Conservation (phyloP, 2,797 vertebrate genomes). For the Rhodeus uyekii region DNA sequence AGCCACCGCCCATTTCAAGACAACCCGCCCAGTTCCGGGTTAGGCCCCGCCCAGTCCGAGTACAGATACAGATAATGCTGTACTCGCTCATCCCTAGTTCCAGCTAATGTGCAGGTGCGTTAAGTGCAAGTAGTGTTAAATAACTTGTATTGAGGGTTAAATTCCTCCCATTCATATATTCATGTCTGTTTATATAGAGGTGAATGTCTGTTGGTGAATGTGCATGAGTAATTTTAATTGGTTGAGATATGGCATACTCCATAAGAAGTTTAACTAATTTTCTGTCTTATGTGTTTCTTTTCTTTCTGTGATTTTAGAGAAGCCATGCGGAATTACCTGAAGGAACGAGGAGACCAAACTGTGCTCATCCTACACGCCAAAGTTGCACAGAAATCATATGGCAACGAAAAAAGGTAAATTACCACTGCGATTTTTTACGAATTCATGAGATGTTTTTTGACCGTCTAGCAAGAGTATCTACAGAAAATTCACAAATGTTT, state of each 20-base stretch:
- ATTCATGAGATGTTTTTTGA: slow-evolving; percentile 9
- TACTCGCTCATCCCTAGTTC: no score
- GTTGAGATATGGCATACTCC: not conserved
- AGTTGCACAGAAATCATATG: slow-evolving; percentile 98
- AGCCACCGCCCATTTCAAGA: no score
- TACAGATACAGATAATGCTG: no score
- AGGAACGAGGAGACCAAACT: slow-evolving; percentile 98
- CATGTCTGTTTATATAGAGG: not conserved
- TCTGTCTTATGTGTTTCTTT: not conserved
- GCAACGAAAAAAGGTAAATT: slow-evolving; percentile 94
- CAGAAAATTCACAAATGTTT: not conserved
- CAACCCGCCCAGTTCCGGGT: no score
- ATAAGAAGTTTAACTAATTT: no score
- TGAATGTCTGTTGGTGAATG: not conserved
- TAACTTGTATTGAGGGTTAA: not conserved
- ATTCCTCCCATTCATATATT: not conserved
- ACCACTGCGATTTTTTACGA: not conserved
- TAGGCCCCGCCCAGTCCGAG: no score
- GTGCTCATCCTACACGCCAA: slow-evolving; percentile 98
- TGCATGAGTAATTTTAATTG: not conserved
- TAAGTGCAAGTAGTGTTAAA: no score
- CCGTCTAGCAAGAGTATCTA: not conserved
- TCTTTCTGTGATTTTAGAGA: slow-evolving; percentile 78
- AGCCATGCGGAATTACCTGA: slow-evolving; percentile 98
- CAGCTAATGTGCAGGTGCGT: not conserved